phyloP scores from a whole-genome alignment of 2,113 vertebrate species.

The Melanotaenia duboulayi region DNA sequence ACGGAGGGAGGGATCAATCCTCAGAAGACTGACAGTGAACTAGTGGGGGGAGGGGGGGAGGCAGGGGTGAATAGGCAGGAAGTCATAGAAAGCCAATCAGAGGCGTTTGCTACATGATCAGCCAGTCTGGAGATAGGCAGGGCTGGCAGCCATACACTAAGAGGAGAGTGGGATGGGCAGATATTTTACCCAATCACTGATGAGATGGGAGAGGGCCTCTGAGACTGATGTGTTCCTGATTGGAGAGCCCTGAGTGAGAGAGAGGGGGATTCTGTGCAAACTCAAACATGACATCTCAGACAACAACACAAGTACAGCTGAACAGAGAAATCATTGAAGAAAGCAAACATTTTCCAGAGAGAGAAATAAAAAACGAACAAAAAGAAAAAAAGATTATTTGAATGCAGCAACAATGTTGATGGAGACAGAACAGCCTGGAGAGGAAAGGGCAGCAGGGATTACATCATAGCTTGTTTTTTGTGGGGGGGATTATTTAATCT shows the following conservation, averaged over 20 bases:
- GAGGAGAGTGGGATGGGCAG: constrained; percentile 60
- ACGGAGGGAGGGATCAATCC: constrained; percentile 18
- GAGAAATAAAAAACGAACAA: constrained; percentile 25
- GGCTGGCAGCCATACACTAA: constrained; percentile 57
- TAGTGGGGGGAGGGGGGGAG: constrained; percentile 13
- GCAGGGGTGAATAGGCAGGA: constrained; percentile 47
- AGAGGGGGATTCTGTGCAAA: constrained; percentile 85
- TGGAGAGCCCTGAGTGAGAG: constrained; percentile 84
- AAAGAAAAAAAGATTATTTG: constrained; percentile 66
- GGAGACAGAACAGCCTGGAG: constrained; percentile 63
- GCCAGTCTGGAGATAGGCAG: constrained; percentile 57
- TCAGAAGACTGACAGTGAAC: constrained; percentile 33
- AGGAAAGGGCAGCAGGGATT: constrained; percentile 70
- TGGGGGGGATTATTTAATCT: too few species aligned
- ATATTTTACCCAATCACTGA: constrained; percentile 79
- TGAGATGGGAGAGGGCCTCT: constrained; percentile 74
- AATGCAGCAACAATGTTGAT: constrained; percentile 72
- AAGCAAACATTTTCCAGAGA: constrained; percentile 72
- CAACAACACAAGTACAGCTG: constrained; percentile 75
- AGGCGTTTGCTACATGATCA: constrained; percentile 50
- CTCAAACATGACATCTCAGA: constrained; percentile 81
- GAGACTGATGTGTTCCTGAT: constrained; percentile 76
- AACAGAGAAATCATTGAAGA: constrained; percentile 78
- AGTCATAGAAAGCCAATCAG: constrained; percentile 63
- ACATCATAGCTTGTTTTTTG: too few species aligned